A percentile compares a stretch with the other conserved stretches of the same genome.
Conservation (phyloP, 2,113 vertebrate genomes). For the Hippoglossus stenolepis region DNA sequence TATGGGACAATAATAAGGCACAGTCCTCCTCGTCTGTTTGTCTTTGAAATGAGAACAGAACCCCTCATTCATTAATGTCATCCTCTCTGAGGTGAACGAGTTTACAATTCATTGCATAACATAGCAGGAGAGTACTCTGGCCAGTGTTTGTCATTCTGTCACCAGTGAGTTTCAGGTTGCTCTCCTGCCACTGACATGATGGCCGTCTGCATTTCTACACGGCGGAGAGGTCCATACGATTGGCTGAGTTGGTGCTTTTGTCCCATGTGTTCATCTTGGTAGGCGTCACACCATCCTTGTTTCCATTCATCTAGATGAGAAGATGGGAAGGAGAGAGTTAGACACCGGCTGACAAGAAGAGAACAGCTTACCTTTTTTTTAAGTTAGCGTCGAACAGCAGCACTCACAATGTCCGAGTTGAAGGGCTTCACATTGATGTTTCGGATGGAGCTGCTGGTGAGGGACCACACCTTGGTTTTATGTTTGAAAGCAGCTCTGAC, state of each 20-base stretch:
- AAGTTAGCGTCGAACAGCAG: not conserved
- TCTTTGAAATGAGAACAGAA: constrained; percentile 51
- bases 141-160: constrained; percentile 56
- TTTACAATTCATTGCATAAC: constrained; percentile 34
- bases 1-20: constrained; percentile 42
- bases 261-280: constrained; percentile 94
- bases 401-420: constrained; percentile 95
- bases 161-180: constrained; percentile 26
- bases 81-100: constrained; percentile 31
- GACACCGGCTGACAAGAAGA: not conserved
- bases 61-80: constrained; percentile 21
- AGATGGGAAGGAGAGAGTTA: constrained; percentile 33
- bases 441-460: constrained; percentile 92
- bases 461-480: constrained; percentile 98
- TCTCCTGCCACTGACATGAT: constrained; percentile 28
- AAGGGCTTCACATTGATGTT: constrained; percentile 91
- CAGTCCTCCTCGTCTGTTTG: constrained; percentile 70
- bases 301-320: constrained; percentile 88
- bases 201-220: constrained; percentile 79
- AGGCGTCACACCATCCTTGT: constrained; percentile 86
- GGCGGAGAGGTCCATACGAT: constrained; percentile 90
- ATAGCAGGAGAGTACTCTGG: constrained; percentile 33
- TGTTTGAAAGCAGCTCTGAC: constrained; percentile 98
- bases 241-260: constrained; percentile 91
- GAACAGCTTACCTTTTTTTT: not conserved